Conservation (phyloP, 64 coral and sea anemone genomes). For the Pocillopora verrucosa region DNA sequence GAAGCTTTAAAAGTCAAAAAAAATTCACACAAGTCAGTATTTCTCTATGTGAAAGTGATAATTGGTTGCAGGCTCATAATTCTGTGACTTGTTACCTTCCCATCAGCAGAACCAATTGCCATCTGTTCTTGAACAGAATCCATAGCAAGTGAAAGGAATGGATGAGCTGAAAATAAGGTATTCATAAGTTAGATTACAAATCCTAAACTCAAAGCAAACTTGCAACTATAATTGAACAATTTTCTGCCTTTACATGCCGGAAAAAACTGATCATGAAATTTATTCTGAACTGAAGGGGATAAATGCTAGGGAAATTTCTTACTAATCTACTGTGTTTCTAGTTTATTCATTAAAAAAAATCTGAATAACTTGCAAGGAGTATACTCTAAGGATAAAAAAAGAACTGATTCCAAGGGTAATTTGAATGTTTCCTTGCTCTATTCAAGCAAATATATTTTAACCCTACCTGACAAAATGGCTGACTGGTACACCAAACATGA, state of each 20-base stretch:
- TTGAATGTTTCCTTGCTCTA: too few species aligned
- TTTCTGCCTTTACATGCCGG: too few species aligned
- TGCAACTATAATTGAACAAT: too few species aligned
- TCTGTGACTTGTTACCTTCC: slow-evolving; percentile 59
- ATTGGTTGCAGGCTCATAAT: too few species aligned
- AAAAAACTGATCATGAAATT: too few species aligned
- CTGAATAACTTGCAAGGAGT: too few species aligned
- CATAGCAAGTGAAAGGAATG: slow-evolving; percentile 88
- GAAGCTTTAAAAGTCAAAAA: slow-evolving; percentile 26
- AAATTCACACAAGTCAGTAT: not conserved
- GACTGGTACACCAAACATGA: slow-evolving; percentile 82
- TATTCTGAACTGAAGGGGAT: too few species aligned
- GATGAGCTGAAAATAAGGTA: slow-evolving; percentile 56
- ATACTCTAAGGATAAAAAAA: too few species aligned
- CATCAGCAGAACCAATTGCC: slow-evolving; percentile 81
- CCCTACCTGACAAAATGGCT: slow-evolving; percentile 85
- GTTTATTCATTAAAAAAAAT: too few species aligned
- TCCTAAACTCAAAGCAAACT: not conserved
- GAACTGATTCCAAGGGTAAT: too few species aligned
- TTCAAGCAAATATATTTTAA: not conserved
- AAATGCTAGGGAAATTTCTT: too few species aligned
- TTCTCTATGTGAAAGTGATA: not conserved
- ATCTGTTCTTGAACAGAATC: slow-evolving; percentile 70
- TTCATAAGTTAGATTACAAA: not conserved
- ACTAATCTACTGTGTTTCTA: too few species aligned